These are phyloP conservation scores for Tachystola acroxantha DNA, from an alignment of 2,888 invertebrate species.

Conservation along the genomic window DNA sequence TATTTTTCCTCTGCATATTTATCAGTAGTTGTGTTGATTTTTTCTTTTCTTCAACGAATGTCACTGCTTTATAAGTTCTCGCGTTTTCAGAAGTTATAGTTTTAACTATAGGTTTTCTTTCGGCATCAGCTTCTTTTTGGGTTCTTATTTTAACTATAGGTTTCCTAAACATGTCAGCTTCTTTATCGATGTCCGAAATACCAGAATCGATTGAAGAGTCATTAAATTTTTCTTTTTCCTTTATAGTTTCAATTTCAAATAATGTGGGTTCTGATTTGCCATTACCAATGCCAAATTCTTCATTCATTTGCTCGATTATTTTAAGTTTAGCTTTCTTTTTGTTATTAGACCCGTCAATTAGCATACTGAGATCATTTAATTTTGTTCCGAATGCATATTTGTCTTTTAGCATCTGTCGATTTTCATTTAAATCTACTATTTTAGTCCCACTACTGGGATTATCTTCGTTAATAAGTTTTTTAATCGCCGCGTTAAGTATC, in stretches of 20 bases:
- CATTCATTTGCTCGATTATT: too few species aligned
- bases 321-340: too few species aligned
- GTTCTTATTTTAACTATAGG: too few species aligned
- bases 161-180: too few species aligned
- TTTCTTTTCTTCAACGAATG: constrained; percentile 36
- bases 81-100: constrained; percentile 27
- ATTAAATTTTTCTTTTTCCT: too few species aligned
- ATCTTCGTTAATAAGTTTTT: not conserved
- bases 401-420: constrained; percentile 1
- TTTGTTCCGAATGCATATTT: constrained; percentile 6
- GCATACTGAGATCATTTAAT: not conserved
- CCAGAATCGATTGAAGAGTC: too few species aligned
- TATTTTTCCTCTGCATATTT: too few species aligned
- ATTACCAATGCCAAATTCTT: too few species aligned
- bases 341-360: too few species aligned
- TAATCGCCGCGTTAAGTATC: not conserved
- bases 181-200: too few species aligned
- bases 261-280: too few species aligned
- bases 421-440: not conserved
- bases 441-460: not conserved
- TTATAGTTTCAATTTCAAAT: too few species aligned
- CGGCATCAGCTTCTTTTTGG: not conserved
- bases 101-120: constrained; percentile 15
- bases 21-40: constrained; percentile 26
- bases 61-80: constrained; percentile 42